These are phyloP conservation scores for Cheiracanthium punctorium DNA, from an alignment of 2,888 invertebrate genomes.

Conservation along the genomic window DNA sequence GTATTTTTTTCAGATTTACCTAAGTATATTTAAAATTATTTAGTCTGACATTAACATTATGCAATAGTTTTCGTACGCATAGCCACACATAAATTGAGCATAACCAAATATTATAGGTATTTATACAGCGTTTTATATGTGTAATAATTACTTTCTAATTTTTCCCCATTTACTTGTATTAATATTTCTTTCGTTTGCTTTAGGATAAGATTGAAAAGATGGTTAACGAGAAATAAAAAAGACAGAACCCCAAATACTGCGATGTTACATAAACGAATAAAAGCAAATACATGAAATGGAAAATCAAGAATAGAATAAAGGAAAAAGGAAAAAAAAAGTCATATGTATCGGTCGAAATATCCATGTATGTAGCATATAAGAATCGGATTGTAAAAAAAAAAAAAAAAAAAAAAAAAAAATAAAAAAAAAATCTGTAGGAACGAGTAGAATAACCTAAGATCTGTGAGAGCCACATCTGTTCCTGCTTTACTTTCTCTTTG, in stretches of 20 bases:
- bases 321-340: neutral
- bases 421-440: neutral
- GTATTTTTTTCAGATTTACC: too few relatives aligned
- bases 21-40: too few relatives aligned
- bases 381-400: constrained; percentile 2
- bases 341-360: neutral
- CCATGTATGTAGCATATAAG: neutral
- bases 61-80: too few relatives aligned
- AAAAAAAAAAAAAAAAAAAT: neutral
- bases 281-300: neutral
- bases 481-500: neutral
- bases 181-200: too few relatives aligned
- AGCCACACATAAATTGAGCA: too few relatives aligned
- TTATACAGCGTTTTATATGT: too few relatives aligned
- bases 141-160: too few relatives aligned
- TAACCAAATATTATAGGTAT: too few relatives aligned
- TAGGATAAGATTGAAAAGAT: neutral
- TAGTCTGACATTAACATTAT: too few relatives aligned
- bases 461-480: constrained; percentile 15
- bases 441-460: neutral
- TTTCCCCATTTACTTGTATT: too few relatives aligned
- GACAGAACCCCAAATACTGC: neutral
- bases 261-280: neutral
- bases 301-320: neutral
- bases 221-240: neutral